Percentiles rank a stretch among this genome's conserved stretches.
Evolutionary conservation across 2,113 vertebrate species (phyloP).

Genomic region (Empidonax traillii): DNA sequence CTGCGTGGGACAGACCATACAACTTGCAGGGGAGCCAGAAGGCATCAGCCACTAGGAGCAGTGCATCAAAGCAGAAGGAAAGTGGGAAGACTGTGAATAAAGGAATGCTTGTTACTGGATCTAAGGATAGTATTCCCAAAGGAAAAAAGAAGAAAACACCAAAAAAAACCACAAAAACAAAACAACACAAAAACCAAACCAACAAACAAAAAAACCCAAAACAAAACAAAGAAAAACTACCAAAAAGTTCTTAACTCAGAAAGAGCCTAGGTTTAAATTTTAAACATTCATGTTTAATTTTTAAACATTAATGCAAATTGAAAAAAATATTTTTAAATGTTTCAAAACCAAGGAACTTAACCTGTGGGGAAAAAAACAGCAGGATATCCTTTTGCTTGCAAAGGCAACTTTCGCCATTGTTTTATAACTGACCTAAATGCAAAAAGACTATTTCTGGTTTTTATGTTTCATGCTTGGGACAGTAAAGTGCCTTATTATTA

Average conservation of each 20-base stretch:
- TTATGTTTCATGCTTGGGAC: neutral
- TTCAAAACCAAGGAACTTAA: neutral
- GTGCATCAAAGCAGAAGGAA: neutral
- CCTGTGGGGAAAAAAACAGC: neutral
- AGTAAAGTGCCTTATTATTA: neutral
- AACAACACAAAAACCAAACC: neutral
- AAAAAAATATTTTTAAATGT: neutral
- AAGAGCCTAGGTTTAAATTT: neutral
- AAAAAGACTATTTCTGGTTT: neutral
- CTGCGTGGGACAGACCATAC: neutral
- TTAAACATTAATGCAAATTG: neutral
- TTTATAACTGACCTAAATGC: neutral
- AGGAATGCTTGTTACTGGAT: neutral
- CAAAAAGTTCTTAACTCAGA: neutral
- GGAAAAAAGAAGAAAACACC: neutral
- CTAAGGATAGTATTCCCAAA: neutral
- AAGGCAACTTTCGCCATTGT: neutral
- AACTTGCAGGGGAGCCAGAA: neutral
- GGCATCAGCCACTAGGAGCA: neutral
- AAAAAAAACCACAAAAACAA: neutral
- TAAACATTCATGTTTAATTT: neutral
- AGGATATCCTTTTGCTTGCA: conserved; percentile 4
- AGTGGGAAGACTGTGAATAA: neutral
- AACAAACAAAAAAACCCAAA: neutral
- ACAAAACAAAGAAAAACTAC: too few relatives aligned